Base-by-base conservation (phyloP, 1,140 invertebrate genomes). In the Lanistes nyassanus region DNA sequence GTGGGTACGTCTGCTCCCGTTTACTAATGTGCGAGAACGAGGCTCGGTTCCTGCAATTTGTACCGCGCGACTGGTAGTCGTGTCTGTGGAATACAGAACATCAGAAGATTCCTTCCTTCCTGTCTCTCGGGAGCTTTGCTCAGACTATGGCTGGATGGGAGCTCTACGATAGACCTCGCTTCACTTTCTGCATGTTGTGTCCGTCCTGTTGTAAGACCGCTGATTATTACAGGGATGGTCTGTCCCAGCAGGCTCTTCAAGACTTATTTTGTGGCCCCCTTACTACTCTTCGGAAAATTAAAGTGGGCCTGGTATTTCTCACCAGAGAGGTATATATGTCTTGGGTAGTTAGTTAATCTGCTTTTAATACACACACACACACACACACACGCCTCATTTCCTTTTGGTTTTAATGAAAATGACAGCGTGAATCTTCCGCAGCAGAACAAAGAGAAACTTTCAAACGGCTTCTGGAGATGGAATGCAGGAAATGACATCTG, bases 31-130 rank as follows among this genome's bases (percentile, higher is more conserved):
- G 19, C 36, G 36, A 67, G 65, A 67, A 67, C 42, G 37, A 37
- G 65, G 23, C 26, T 6, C 42, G 65, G 42, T 67, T 67, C 36
- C 36, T 42, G 65, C 65, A 67, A 67, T 67, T 67, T 39, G 65
- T 42, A 37, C 65, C 65, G 23, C 36, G 36, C 21, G 65, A 67
- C 42, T 67, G 65, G 65, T 13, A 37, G 7, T 37, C 36, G 34
- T 23, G 37, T 39, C 65, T 37, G 19, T 4, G 37, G 65, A 67
- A 67, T 67, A 67, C 65, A 6, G 42, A 67, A 39, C 4, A 26
- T n/a, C 62, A n/a, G 1, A 0, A 13, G 42, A 9, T 6, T 64
- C 62, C 19, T 31, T 36, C 26, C 62, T 34, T 19, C 2, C 29
- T 31, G 56, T 9, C 62, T 19, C 60, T 42, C 42, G 19, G 2